phyloP scores from a whole-genome alignment of 1,140 invertebrate species.

The Chlorops oryzae region DNA sequence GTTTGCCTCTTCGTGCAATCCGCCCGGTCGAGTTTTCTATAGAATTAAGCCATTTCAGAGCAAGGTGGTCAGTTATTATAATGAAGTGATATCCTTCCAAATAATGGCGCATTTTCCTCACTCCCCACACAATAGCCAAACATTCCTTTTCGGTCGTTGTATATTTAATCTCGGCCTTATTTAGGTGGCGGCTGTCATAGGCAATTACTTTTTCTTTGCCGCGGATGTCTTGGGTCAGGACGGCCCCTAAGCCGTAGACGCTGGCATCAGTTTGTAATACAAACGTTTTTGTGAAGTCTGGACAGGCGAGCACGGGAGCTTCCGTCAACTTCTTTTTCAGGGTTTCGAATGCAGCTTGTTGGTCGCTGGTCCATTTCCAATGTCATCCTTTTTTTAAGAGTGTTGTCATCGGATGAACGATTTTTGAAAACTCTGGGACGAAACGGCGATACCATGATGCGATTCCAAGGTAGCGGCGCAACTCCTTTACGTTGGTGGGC shows the following conservation, averaged over 20 bases:
- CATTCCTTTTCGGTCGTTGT: no score
- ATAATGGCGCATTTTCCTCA: conserved; percentile 6
- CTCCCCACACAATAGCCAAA: no score
- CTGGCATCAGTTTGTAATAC: conserved; percentile 11
- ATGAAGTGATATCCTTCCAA: conserved; percentile 1
- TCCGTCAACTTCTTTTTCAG: conserved; percentile 11
- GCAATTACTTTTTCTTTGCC: no score
- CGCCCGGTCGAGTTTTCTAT: no score
- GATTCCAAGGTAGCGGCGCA: conserved; percentile 42
- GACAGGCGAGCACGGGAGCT: no score
- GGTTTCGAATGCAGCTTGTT: conserved; percentile 4
- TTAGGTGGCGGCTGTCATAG: no score
- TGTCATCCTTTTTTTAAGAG: conserved; percentile 17
- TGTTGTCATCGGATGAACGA: conserved; percentile 30
- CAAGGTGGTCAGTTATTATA: conserved; percentile 10
- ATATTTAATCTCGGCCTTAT: no score
- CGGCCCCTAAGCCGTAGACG: background rate
- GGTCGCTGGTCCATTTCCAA: conserved; percentile 3
- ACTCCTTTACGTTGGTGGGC: conserved; percentile 27
- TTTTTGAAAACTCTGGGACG: conserved; percentile 29
- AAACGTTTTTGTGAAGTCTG: no score
- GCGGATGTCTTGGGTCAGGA: background rate
- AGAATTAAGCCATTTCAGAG: conserved; percentile 38
- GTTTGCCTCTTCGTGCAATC: no score
- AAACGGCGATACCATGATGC: conserved; percentile 41